Evolutionary conservation across 2,113 vertebrate genomes (phyloP).

Genomic region (Entomyzon cyanotis): DNA sequence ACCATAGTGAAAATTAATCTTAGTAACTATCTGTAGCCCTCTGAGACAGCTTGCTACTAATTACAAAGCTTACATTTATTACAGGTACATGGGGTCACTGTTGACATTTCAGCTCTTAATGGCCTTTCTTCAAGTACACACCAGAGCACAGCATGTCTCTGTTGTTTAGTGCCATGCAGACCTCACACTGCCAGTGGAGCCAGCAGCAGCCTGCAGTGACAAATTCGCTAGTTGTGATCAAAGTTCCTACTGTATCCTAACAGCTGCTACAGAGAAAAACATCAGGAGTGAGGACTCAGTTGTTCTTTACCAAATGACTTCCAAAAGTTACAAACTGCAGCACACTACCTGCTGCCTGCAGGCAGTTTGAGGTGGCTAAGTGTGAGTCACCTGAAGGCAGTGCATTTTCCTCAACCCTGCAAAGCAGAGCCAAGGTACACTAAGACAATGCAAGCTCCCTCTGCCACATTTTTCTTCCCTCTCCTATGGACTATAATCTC

Average conservation of each 20-base stretch:
- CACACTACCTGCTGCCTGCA: background rate
- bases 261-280: background rate
- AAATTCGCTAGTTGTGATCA: background rate
- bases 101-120: conserved; percentile 37
- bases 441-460: background rate
- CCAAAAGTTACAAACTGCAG: background rate
- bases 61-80: conserved; percentile 57
- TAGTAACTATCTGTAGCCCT: conserved; percentile 6
- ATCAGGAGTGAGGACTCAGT: background rate
- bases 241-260: background rate
- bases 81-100: conserved; percentile 39
- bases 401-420: background rate
- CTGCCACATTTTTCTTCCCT: background rate
- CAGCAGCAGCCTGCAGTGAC: background rate
- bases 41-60: conserved; percentile 39
- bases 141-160: background rate
- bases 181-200: background rate
- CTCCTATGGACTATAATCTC: background rate
- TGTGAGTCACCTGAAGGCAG: background rate
- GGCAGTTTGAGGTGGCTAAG: background rate
- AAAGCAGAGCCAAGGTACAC: background rate
- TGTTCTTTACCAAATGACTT: background rate
- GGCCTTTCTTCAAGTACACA: conserved; percentile 5
- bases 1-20: conserved; percentile 32
- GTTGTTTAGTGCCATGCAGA: background rate